phyloP scores from a whole-genome alignment of 2,797 vertebrate genomes.

The Setipinna tenuifilis region DNA sequence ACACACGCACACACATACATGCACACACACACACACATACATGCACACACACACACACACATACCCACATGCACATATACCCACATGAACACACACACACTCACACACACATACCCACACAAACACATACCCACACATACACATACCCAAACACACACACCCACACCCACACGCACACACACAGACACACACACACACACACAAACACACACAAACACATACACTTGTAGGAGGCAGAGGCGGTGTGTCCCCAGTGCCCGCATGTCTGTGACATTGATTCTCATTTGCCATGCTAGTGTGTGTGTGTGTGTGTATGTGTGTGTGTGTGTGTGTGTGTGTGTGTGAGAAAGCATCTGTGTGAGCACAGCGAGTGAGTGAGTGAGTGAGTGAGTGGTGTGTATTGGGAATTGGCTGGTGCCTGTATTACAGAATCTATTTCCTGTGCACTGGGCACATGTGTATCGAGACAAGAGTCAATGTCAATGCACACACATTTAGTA shows the following conservation, averaged over 20 bases:
- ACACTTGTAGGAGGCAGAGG: background rate
- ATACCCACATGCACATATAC: no score
- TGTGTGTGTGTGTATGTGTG: constrained; percentile 30
- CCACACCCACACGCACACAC: no score
- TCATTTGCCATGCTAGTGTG: background rate
- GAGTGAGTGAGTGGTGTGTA: constrained; percentile 17
- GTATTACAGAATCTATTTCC: constrained; percentile 39
- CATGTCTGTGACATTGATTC: no score
- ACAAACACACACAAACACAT: no score
- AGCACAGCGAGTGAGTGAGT: background rate
- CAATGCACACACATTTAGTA: no score
- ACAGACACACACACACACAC: no score
- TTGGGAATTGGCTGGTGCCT: constrained; percentile 43
- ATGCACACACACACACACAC: no score
- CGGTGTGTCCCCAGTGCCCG: constrained; percentile 48
- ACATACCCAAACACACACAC: no score
- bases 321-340: background rate
- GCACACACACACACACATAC: constrained; percentile 35
- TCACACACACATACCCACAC: no score
- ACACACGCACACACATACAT: no score
- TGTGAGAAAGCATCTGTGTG: constrained; percentile 26
- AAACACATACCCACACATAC: no score
- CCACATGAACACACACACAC: no score
- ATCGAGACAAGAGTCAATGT: background rate
- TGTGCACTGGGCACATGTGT: background rate